These are phyloP conservation scores for Larimichthys polyactis DNA, from an alignment of 2,113 vertebrate genomes.

Conservation along the genomic window DNA sequence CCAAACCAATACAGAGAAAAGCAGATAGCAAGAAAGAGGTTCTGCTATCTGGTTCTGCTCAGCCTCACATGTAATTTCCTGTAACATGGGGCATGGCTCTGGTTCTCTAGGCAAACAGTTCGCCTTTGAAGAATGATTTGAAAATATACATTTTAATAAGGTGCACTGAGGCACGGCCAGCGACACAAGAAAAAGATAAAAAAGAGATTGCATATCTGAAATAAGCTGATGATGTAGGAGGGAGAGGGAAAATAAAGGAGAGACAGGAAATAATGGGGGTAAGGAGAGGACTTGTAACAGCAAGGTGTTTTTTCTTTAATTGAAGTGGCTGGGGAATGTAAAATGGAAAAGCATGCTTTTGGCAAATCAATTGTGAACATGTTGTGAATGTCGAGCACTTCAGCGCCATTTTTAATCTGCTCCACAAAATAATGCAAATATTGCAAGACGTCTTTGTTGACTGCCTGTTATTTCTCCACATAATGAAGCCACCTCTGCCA, in stretches of 20 bases:
- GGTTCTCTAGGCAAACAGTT: slow-evolving; percentile 64
- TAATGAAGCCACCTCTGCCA: slow-evolving; percentile 63
- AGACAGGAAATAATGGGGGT: slow-evolving; percentile 50
- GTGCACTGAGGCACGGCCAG: slow-evolving; percentile 62
- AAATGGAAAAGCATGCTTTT: slow-evolving; percentile 73
- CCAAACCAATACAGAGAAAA: slow-evolving; percentile 3
- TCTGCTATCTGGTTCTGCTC: slow-evolving; percentile 52
- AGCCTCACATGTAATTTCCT: slow-evolving; percentile 76
- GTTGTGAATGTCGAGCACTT: slow-evolving; percentile 69
- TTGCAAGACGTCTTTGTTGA: slow-evolving; percentile 23
- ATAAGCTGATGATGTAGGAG: slow-evolving; percentile 62
- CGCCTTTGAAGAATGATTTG: slow-evolving; percentile 75
- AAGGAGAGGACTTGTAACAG: slow-evolving; percentile 58
- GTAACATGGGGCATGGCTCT: slow-evolving; percentile 55
- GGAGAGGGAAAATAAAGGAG: slow-evolving; percentile 38
- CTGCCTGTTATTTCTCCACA: slow-evolving; percentile 50
- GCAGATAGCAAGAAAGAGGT: slow-evolving; percentile 25
- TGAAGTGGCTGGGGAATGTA: slow-evolving; percentile 67
- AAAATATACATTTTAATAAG: slow-evolving; percentile 82
- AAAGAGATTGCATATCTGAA: slow-evolving; percentile 76
- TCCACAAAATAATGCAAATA: slow-evolving; percentile 70
- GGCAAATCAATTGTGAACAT: slow-evolving; percentile 66
- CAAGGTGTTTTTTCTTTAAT: slow-evolving; percentile 74
- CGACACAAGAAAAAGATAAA: slow-evolving; percentile 67
- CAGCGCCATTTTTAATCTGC: slow-evolving; percentile 67